A percentile compares a stretch with the other conserved stretches of the same genome.
phyloP scores from a whole-genome alignment of 2,888 invertebrate genomes.

The Lumbricus terrestris region DNA sequence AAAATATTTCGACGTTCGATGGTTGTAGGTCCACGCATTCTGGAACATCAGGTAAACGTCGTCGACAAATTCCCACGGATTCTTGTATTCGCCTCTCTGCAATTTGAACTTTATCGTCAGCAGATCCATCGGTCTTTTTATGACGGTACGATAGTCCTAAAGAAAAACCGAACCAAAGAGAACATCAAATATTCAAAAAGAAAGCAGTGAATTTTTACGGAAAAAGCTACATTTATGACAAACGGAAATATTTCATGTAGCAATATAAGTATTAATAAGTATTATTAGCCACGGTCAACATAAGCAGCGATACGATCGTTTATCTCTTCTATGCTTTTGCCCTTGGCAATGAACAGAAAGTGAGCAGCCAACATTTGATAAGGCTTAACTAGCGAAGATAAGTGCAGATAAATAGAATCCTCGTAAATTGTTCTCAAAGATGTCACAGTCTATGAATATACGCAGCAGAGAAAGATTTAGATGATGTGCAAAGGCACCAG shows the following conservation, averaged over 20 bases:
- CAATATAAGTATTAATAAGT: too few species aligned
- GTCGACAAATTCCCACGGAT: constrained; percentile 12
- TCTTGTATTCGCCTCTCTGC: not conserved
- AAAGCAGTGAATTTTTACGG: not conserved
- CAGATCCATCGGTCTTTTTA: not conserved
- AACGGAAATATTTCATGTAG: not conserved
- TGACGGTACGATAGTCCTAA: not conserved
- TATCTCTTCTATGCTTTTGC: too few species aligned
- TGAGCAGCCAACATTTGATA: not conserved
- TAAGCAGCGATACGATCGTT: not conserved
- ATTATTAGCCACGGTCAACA: not conserved
- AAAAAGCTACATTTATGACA: not conserved
- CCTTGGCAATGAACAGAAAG: not conserved
- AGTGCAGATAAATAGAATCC: not conserved
- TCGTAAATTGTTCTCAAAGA: not conserved
- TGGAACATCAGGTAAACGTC: constrained; percentile 12
- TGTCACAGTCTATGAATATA: too few species aligned
- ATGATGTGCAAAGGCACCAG: not conserved
- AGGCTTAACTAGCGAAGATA: not conserved
- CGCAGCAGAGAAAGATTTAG: not conserved
- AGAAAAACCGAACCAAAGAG: not conserved
- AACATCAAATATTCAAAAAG: not conserved
- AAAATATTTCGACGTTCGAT: not conserved
- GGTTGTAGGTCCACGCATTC: constrained; percentile 14
- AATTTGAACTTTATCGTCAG: not conserved